Evolutionary conservation across 2,113 vertebrate species (phyloP).

Genomic region (Bettongia penicillata): DNA sequence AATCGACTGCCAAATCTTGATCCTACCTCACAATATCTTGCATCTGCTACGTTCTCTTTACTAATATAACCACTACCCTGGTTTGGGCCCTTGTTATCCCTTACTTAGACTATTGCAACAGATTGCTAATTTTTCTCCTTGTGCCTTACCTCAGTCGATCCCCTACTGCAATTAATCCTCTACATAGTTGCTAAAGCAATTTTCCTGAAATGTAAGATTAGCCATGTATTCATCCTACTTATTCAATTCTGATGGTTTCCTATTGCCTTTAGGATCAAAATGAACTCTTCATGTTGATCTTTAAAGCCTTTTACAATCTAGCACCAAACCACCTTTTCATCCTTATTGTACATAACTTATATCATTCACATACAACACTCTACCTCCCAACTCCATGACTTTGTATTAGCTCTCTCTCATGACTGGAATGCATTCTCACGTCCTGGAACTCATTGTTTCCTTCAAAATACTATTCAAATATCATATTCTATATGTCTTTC

Average conservation of each 20-base stretch:
- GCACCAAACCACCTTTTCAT: not conserved
- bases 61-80: not conserved
- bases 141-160: not conserved
- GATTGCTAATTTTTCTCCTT: not conserved
- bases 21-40: not conserved
- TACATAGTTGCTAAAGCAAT: not conserved
- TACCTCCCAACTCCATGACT: not conserved
- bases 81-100: not conserved
- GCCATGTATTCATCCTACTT: not conserved
- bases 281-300: not conserved
- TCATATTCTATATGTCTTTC: not conserved
- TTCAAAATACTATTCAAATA: not conserved
- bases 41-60: not conserved
- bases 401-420: not conserved
- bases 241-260: not conserved
- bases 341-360: not conserved
- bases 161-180: not conserved
- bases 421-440: not conserved
- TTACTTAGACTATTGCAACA: not conserved
- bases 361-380: not conserved
- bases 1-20: not conserved
- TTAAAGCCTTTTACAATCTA: not conserved
- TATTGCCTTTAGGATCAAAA: not conserved
- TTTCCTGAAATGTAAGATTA: not conserved
- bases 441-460: not conserved